Conservation (phyloP, 2,888 invertebrate genomes). For the Leptarthrus brevirostris region DNA sequence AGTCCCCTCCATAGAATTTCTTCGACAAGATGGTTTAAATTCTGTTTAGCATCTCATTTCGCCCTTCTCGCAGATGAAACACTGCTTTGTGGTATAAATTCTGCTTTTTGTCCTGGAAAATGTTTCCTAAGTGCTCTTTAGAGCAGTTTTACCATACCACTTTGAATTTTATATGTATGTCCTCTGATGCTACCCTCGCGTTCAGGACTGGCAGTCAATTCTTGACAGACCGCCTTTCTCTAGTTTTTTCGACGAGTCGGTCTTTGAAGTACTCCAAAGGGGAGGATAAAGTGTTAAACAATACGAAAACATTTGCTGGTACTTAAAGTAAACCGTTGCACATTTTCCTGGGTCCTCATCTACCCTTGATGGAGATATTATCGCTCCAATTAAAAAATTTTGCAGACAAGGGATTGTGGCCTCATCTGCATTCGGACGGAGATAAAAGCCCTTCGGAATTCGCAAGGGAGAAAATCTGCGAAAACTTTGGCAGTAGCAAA, state of each 20-base stretch:
- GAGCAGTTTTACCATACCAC: conserved; percentile 24
- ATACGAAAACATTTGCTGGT: conserved; percentile 58
- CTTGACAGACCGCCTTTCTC: not conserved
- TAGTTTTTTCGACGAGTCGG: conserved; percentile 10
- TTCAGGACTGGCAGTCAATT: not conserved
- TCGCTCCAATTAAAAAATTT: conserved; percentile 58
- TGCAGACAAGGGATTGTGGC: conserved; percentile 40
- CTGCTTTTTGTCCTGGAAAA: conserved; percentile 34
- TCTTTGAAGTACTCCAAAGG: conserved; percentile 53
- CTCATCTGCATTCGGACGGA: conserved; percentile 4
- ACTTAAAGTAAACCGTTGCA: conserved; percentile 57
- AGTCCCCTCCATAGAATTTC: conserved; percentile 18
- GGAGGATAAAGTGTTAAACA: conserved; percentile 58
- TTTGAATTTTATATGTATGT: not conserved
- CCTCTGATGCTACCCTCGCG: conserved; percentile 14
- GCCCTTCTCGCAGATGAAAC: conserved; percentile 20
- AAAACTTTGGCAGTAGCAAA: conserved; percentile 5
- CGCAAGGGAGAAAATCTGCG: conserved; percentile 8
- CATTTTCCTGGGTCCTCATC: conserved; percentile 57
- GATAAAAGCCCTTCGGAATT: conserved; percentile 28
- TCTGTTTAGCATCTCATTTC: conserved; percentile 27
- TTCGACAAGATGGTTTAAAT: conserved; percentile 30
- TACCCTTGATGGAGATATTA: conserved; percentile 57
- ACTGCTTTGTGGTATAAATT: conserved; percentile 34
- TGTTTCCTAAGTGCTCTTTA: conserved; percentile 40